Percentiles rank a stretch among this genome's conserved stretches.
phyloP scores from a whole-genome alignment of 2,888 invertebrate genomes.

The Phortica okadai region DNA sequence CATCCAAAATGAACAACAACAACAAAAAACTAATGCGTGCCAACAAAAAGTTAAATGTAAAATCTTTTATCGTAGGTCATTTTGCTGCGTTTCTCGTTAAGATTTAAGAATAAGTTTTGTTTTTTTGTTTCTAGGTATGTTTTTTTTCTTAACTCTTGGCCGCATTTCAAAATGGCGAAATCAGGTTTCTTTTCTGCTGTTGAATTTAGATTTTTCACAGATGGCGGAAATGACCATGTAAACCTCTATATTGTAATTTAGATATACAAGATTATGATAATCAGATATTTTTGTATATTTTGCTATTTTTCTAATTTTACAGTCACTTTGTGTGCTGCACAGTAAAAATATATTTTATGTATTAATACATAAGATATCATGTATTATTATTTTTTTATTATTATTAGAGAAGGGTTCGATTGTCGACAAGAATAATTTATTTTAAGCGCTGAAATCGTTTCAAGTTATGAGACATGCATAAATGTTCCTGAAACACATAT shows the following conservation, averaged over 20 bases:
- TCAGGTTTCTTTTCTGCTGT: conserved; percentile 2
- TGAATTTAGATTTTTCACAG: not conserved
- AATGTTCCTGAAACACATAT: no score
- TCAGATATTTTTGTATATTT: not conserved
- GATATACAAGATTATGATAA: conserved; percentile 20
- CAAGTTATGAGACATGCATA: no score
- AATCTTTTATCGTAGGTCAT: conserved; percentile 56
- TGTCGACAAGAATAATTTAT: no score
- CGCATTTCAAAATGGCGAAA: conserved; percentile 27
- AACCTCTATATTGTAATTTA: conserved; percentile 5
- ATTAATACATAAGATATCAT: not conserved
- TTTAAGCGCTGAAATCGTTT: no score
- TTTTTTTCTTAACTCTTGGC: conserved; percentile 1
- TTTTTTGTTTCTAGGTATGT: not conserved
- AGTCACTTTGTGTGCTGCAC: no score
- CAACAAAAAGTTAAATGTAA: conserved; percentile 47
- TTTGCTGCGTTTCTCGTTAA: conserved; percentile 35
- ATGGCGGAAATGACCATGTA: conserved; percentile 27
- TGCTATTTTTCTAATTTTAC: not conserved
- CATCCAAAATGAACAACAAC: conserved; percentile 5
- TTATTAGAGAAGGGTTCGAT: no score
- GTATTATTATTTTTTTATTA: no score
- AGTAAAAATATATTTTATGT: not conserved
- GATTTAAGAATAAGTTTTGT: not conserved
- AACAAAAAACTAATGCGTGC: not conserved